Evolutionary conservation across 2,113 vertebrate species (phyloP).

Genomic region (Callocephalon fimbriatum): DNA sequence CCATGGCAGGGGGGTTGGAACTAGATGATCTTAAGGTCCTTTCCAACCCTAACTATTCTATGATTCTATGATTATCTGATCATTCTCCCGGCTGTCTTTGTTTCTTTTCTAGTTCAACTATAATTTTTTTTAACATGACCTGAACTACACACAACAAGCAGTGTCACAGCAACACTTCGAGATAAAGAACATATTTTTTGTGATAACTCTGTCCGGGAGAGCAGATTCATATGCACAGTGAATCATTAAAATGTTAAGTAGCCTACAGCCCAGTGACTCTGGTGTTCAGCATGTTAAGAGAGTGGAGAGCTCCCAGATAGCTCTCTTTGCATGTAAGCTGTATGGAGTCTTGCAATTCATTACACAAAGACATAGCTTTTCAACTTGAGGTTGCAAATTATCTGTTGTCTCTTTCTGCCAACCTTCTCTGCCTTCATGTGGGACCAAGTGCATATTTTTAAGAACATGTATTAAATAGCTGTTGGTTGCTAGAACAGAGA

Average conservation of each 20-base stretch:
- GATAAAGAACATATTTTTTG: neutral
- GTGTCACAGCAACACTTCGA: neutral
- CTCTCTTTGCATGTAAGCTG: neutral
- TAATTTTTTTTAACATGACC: neutral
- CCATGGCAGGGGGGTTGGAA: neutral
- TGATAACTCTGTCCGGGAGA: neutral
- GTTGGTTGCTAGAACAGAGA: neutral
- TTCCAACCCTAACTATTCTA: neutral
- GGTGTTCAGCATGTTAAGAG: neutral
- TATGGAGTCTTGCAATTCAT: neutral
- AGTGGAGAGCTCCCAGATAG: neutral
- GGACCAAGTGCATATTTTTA: neutral
- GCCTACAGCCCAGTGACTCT: neutral
- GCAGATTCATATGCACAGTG: neutral
- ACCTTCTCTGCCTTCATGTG: accelerated
- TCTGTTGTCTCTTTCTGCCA: neutral
- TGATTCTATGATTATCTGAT: neutral
- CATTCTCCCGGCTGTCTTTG: neutral
- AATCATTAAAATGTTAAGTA: neutral
- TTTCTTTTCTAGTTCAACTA: neutral
- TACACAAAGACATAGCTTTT: neutral
- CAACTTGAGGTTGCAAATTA: neutral
- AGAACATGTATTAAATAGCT: neutral
- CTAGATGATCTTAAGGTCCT: neutral
- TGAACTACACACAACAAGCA: neutral